Conservation (phyloP, 2,888 invertebrate genomes). For the Yponomeuta evonymella region DNA sequence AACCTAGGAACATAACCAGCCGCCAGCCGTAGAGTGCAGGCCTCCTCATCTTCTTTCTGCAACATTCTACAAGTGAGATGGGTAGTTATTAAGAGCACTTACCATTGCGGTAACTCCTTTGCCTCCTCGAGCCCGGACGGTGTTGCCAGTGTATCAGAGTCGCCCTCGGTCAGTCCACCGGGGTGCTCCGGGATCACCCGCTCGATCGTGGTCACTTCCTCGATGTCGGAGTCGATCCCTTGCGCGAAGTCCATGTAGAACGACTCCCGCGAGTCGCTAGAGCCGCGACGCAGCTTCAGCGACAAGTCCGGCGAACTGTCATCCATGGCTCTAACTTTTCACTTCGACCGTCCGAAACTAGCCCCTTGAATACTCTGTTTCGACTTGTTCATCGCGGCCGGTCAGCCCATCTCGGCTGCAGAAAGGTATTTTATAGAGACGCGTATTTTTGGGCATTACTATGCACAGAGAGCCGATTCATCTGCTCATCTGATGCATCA, state of each 20-base stretch:
- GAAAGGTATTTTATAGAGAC: background rate
- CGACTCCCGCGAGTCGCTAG: conserved; percentile 90
- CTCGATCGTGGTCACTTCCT: conserved; percentile 85
- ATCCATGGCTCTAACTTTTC: conserved; percentile 53
- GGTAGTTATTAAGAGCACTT: conserved; percentile 26
- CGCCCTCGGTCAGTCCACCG: conserved; percentile 61
- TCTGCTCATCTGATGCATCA: background rate
- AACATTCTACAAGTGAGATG: background rate
- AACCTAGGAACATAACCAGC: no score
- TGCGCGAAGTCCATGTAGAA: conserved; percentile 95
- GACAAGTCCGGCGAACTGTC: conserved; percentile 92
- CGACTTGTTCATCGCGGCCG: background rate
- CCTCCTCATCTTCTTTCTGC: no score
- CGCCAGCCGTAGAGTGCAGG: no score
- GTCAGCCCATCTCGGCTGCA: background rate
- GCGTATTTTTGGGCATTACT: background rate
- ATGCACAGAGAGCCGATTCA: background rate
- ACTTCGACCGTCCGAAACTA: conserved; percentile 21
- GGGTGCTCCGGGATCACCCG: conserved; percentile 73
- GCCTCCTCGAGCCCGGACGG: conserved; percentile 69
- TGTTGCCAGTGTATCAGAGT: conserved; percentile 67
- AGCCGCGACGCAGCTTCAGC: conserved; percentile 88
- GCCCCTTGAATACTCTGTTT: background rate
- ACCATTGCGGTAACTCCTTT: conserved; percentile 69
- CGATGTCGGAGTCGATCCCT: conserved; percentile 93